Conservation (phyloP, 2,888 invertebrate species). For the Lottia scabra region DNA sequence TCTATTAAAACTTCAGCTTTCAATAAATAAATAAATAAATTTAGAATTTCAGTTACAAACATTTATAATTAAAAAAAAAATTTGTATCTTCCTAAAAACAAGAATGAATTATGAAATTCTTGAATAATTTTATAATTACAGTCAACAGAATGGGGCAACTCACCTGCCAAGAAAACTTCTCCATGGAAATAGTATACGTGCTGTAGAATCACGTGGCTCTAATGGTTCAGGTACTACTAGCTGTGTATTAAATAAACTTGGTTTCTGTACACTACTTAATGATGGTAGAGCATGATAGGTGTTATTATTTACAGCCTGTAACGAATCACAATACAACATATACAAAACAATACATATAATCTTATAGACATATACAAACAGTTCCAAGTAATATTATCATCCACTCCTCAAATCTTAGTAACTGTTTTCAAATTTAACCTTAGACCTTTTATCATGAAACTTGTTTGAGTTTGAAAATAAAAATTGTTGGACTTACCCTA, state of each 20-base stretch:
- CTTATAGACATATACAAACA: background rate
- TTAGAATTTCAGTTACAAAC: too few relatives aligned
- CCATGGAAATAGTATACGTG: conserved; percentile 60
- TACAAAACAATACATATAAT: too few relatives aligned
- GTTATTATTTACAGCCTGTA: conserved; percentile 61
- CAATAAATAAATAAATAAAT: too few relatives aligned
- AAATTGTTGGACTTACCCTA: conserved; percentile 40
- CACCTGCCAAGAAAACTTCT: conserved; percentile 62
- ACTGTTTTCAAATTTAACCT: background rate
- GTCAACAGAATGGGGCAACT: conserved; percentile 10
- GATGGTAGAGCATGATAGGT: conserved; percentile 62
- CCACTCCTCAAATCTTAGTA: too few relatives aligned
- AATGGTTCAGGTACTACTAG: conserved; percentile 66
- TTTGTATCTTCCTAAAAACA: too few relatives aligned
- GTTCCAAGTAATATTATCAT: too few relatives aligned
- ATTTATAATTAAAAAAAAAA: too few relatives aligned
- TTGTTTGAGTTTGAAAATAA: background rate
- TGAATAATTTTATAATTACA: background rate
- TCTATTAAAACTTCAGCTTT: too few relatives aligned
- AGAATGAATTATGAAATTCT: too few relatives aligned
- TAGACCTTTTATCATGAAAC: background rate
- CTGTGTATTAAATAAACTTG: conserved; percentile 49
- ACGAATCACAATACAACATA: background rate
- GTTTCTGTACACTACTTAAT: conserved; percentile 61
- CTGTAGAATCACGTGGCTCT: conserved; percentile 60